Percentiles rank a stretch among this genome's conserved stretches.
Evolutionary conservation across 2,113 vertebrate species (phyloP).

Genomic region (Natator depressus): DNA sequence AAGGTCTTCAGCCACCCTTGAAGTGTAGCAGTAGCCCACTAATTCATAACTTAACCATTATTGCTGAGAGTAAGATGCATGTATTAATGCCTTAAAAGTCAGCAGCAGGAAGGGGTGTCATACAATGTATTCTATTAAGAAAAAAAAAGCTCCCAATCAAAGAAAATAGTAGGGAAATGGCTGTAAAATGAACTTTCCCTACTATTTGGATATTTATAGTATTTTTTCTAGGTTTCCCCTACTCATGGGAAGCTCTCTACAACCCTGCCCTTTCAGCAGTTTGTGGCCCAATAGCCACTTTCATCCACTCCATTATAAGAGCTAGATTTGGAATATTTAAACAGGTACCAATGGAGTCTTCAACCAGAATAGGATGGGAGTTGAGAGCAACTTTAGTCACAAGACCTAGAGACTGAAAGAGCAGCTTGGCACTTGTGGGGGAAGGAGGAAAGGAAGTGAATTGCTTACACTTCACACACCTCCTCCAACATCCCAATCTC

Average conservation of each 20-base stretch:
- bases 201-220: background rate
- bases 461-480: background rate
- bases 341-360: background rate
- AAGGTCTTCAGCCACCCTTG: background rate
- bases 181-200: accelerated
- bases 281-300: background rate
- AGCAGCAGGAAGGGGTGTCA: background rate
- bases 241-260: background rate
- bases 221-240: background rate
- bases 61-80: accelerated
- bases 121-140: accelerated
- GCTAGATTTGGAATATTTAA: background rate
- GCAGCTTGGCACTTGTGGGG: background rate
- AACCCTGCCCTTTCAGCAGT: accelerated
- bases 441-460: background rate
- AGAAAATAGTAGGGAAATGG: accelerated
- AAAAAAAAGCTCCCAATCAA: background rate
- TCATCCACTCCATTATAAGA: background rate
- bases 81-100: accelerated
- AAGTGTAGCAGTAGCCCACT: accelerated
- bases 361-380: background rate
- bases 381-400: background rate
- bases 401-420: background rate
- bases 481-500: background rate
- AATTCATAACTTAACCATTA: accelerated